Base-by-base conservation (phyloP, 2,888 invertebrate species). In the Dryobota labecula region DNA sequence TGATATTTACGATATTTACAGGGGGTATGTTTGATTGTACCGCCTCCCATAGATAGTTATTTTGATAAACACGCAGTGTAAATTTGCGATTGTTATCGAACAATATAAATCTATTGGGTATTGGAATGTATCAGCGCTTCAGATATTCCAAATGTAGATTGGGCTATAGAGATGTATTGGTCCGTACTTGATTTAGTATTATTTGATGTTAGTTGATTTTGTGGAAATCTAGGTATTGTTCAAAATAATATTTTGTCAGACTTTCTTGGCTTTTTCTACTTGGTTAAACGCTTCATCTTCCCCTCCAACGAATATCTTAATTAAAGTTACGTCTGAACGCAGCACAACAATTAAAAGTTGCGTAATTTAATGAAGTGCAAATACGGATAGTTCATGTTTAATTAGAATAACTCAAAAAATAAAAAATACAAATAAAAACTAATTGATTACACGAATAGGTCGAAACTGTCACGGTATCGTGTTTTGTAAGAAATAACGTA, bases 71-170 rank as follows among this genome's bases (percentile, higher is more conserved):
- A 67, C 61, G 70, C 68, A 71, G 85, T 87, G 89, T 84, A 85
- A 88, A 90, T 83, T 84, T 74, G 82, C 86, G 91, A 93, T 91
- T 88, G 85, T 90, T 92, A 92, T 92, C 85, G 88, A 91, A 92
- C 92, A 86, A 86, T 88, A 87, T 89, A 87, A 91, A 93, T 92
- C 92, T 91, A 93, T 93, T 89, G 84, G 80, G 82, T 84, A 78
- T 84, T 76, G 74, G 68, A 73, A 70, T 76, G 78, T 82, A 81
- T 66, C 78, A 81, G 61, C 81, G 69, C 76, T 77, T 84, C 77
- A 81, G 77, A 71, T 80, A 78, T 77, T 65, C 61, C 56, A 77
- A 77, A 76, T 79, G 73, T 72, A 62, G 71, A 84, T 84, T 80
- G 68, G 68, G 33, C 70, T 65, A 73, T 80, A 80, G 66, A 58